Conservation (phyloP, 2,113 vertebrate species). For the Tinamus guttatus region DNA sequence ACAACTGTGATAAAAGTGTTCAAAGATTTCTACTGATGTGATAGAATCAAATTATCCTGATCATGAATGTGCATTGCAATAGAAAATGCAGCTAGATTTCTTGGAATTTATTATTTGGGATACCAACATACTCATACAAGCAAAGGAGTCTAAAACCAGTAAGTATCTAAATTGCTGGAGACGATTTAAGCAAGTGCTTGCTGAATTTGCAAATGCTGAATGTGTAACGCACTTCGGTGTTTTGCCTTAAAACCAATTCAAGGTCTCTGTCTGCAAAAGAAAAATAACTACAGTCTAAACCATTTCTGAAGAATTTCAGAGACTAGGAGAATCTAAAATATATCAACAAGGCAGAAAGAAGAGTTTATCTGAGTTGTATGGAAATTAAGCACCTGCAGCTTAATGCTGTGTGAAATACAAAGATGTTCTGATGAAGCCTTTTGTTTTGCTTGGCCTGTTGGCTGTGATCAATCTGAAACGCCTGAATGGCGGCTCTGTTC, state of each 20-base stretch:
- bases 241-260: neutral
- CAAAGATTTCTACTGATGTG: neutral
- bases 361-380: neutral
- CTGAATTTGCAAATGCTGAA: neutral
- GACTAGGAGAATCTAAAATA: neutral
- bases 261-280: neutral
- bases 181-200: neutral
- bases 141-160: neutral
- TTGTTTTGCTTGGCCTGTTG: conserved; percentile 28
- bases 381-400: conserved; percentile 3
- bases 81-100: neutral
- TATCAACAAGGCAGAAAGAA: neutral
- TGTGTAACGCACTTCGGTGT: neutral
- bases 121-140: neutral
- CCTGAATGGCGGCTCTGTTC: conserved; percentile 35
- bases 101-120: neutral
- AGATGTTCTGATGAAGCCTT: conserved; percentile 1
- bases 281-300: neutral
- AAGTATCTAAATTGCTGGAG: neutral
- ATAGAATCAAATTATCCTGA: neutral
- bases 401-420: neutral
- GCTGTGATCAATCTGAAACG: conserved; percentile 23
- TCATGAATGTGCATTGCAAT: neutral
- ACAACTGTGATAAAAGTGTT: neutral
- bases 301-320: neutral